A percentile compares a stretch with the other conserved stretches of the same genome.
These are phyloP conservation scores for Microcebus tavaratra DNA, from an alignment of 2,113 vertebrate genomes.

Conservation along the genomic window DNA sequence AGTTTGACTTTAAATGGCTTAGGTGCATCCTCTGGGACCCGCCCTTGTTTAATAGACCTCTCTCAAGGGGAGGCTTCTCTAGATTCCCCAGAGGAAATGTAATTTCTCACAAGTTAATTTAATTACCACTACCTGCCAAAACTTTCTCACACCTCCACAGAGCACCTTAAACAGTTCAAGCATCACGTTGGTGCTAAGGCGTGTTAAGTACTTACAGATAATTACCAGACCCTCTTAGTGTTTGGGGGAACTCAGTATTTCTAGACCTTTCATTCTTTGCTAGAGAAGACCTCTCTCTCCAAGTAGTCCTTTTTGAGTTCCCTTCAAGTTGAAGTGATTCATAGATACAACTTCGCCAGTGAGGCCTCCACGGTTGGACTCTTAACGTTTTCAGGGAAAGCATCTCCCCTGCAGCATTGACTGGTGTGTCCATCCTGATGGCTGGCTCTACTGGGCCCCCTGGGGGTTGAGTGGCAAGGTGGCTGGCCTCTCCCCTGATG, in stretches of 20 bases:
- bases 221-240: neutral
- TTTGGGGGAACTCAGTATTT: neutral
- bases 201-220: neutral
- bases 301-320: neutral
- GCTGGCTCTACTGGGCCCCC: neutral
- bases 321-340: neutral
- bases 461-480: neutral
- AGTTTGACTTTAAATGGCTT: neutral
- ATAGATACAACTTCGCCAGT: neutral
- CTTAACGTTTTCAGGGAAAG: no score
- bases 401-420: neutral
- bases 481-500: no score
- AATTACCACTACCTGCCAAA: conserved; percentile 36
- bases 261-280: neutral
- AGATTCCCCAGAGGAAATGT: neutral
- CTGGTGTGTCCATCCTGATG: neutral
- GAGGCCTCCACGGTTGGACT: neutral
- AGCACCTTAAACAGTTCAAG: neutral
- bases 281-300: neutral
- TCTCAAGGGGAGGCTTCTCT: neutral
- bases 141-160: neutral
- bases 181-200: neutral
- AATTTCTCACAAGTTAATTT: conserved; percentile 36
- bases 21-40: neutral
- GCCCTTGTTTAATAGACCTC: neutral